Evolutionary conservation across 1,140 invertebrate genomes (phyloP).

Genomic region (Bradynema listronoti): DNA sequence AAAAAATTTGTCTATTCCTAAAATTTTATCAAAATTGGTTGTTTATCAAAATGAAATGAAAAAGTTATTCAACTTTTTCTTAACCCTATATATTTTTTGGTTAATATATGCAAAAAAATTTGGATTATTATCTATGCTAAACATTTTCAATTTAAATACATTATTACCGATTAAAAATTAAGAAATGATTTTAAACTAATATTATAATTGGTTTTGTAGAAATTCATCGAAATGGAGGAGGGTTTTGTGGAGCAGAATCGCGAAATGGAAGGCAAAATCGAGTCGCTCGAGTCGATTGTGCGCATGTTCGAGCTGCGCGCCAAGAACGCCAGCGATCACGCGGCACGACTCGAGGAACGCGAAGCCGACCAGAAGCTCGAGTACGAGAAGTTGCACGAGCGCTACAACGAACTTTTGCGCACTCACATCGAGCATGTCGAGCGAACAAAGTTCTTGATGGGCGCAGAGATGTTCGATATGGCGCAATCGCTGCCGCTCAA

Average conservation of each 20-base stretch:
- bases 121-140: too few relatives aligned
- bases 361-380: constrained; percentile 74
- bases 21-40: too few relatives aligned
- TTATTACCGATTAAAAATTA: too few relatives aligned
- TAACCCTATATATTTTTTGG: too few relatives aligned
- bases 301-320: constrained; percentile 95
- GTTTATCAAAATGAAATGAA: too few relatives aligned
- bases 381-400: constrained; percentile 73
- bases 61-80: too few relatives aligned
- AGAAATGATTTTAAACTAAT: too few relatives aligned
- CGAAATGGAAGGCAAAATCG: constrained; percentile 78
- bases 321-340: constrained; percentile 94
- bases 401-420: constrained; percentile 89
- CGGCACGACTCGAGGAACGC: constrained; percentile 73
- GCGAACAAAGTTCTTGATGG: constrained; percentile 78
- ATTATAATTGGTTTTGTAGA: constrained; percentile 64
- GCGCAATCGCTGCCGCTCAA: constrained; percentile 50
- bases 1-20: too few relatives aligned
- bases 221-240: constrained; percentile 89
- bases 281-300: constrained; percentile 72
- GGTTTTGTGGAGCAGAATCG: constrained; percentile 86
- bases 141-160: too few relatives aligned
- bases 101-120: too few relatives aligned
- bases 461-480: constrained; percentile 56
- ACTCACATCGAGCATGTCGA: constrained; percentile 99